Conservation (phyloP, 2,888 invertebrate species). For the Cylindroiulus punctatus region DNA sequence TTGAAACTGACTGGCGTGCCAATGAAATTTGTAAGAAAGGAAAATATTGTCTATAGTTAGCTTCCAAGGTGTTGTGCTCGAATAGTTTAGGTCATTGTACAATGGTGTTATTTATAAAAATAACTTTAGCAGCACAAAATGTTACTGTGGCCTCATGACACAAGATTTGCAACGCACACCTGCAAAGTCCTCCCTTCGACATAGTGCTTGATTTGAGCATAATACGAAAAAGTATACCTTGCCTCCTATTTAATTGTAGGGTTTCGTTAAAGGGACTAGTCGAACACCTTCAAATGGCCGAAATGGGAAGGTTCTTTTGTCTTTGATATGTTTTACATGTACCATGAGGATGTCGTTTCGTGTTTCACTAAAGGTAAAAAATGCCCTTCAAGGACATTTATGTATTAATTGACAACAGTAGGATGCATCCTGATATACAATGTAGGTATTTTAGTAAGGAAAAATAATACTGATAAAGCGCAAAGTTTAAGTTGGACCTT, state of each 20-base stretch:
- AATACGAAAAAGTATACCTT: background rate
- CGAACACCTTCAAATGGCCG: background rate
- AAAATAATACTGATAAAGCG: background rate
- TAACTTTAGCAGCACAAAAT: conserved; percentile 13
- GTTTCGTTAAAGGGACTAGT: background rate
- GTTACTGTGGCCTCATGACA: background rate
- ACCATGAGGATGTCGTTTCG: background rate
- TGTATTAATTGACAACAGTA: background rate
- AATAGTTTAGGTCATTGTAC: background rate
- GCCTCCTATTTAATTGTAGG: background rate
- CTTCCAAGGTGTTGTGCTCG: background rate
- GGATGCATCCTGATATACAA: conserved; percentile 1
- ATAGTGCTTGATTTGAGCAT: background rate
- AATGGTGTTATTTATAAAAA: background rate
- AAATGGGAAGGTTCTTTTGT: background rate
- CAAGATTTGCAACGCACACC: background rate
- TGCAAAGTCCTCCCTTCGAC: background rate
- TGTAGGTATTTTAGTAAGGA: background rate
- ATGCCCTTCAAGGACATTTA: background rate
- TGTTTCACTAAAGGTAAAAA: background rate
- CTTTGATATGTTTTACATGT: background rate
- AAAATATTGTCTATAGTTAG: background rate
- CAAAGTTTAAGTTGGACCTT: too few species aligned
- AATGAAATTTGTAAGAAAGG: background rate
- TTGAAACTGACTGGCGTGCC: background rate